Evolutionary conservation across 2,797 vertebrate genomes (phyloP).

Genomic region (Enteromius argenteus): DNA sequence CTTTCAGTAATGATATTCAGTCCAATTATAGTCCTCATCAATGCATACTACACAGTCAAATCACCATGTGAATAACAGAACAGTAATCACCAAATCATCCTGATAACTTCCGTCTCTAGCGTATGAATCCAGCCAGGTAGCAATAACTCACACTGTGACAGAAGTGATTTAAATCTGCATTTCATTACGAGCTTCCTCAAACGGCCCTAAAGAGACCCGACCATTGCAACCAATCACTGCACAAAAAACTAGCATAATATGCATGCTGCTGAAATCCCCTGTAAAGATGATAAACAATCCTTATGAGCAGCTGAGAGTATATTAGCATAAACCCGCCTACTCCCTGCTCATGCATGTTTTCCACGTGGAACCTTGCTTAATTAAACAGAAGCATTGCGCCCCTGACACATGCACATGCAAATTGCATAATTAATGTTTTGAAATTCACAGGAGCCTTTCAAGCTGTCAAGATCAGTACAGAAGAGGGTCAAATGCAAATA

Average conservation of each 20-base stretch:
- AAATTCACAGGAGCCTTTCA: slow-evolving; percentile 55
- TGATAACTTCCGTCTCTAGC: slow-evolving; percentile 28
- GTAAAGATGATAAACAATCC: slow-evolving; percentile 42
- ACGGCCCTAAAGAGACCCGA: slow-evolving; percentile 30
- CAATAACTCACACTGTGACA: slow-evolving; percentile 25
- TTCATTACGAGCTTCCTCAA: slow-evolving; percentile 68
- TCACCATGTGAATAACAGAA: slow-evolving; percentile 40
- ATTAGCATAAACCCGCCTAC: slow-evolving; percentile 55
- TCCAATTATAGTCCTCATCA: slow-evolving; percentile 30
- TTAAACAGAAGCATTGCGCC: slow-evolving; percentile 65
- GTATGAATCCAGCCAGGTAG: slow-evolving; percentile 16
- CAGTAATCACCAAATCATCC: slow-evolving; percentile 43
- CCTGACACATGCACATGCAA: slow-evolving; percentile 60
- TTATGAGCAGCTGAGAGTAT: slow-evolving; percentile 28
- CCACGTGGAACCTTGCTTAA: slow-evolving; percentile 63
- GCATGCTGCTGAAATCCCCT: slow-evolving; percentile 37
- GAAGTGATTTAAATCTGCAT: slow-evolving; percentile 46
- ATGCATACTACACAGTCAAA: neutral
- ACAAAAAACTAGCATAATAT: slow-evolving; percentile 17
- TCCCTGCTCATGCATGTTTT: slow-evolving; percentile 49
- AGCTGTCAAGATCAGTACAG: slow-evolving; percentile 30
- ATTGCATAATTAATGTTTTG: slow-evolving; percentile 68
- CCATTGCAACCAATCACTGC: slow-evolving; percentile 34
- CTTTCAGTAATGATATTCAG: neutral
- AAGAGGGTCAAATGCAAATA: slow-evolving; percentile 34